Evolutionary conservation across 1,140 invertebrate genomes (phyloP).

Genomic region (Dendrolimus kikuchii): DNA sequence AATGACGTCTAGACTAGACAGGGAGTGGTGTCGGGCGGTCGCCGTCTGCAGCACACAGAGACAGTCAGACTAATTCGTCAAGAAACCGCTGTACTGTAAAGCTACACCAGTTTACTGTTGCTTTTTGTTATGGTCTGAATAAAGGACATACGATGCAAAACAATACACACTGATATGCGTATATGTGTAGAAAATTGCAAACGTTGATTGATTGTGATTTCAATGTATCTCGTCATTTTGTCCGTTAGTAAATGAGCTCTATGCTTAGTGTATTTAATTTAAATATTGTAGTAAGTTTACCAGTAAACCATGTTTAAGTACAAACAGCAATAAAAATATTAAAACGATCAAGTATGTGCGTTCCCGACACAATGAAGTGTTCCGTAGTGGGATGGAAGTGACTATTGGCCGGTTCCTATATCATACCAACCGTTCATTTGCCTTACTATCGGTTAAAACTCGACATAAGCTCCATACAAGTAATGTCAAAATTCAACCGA

Average conservation of each 20-base stretch:
- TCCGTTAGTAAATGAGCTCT: conserved; percentile 22
- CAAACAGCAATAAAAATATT: too few relatives aligned
- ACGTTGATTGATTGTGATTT: conserved; percentile 27
- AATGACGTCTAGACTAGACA: conserved; percentile 21
- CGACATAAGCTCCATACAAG: too few relatives aligned
- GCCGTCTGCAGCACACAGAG: conserved; percentile 12
- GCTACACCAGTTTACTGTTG: conserved; percentile 8
- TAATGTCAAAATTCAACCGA: too few relatives aligned
- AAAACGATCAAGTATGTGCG: too few relatives aligned
- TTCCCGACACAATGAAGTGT: too few relatives aligned
- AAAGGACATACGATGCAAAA: conserved; percentile 20
- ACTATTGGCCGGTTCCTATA: too few relatives aligned
- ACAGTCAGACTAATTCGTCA: conserved; percentile 24
- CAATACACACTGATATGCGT: conserved; percentile 20
- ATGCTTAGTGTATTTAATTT: conserved; percentile 22
- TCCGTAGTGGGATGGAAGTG: too few relatives aligned
- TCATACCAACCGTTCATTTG: too few relatives aligned
- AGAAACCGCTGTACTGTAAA: conserved; percentile 16
- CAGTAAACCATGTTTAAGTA: conserved; percentile 4
- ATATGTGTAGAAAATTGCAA: conserved; percentile 3
- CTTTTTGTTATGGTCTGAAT: conserved; percentile 23
- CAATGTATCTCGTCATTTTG: conserved; percentile 28
- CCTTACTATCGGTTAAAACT: too few relatives aligned
- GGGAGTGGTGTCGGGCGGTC: conserved; percentile 1
- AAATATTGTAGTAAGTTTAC: conserved; percentile 20